Evolutionary conservation across 37 sponge, comb jelly and placozoan species (phyloP), one percentile per base, ranked within the genome.

Genomic region (Spongilla lacustris): DNA sequence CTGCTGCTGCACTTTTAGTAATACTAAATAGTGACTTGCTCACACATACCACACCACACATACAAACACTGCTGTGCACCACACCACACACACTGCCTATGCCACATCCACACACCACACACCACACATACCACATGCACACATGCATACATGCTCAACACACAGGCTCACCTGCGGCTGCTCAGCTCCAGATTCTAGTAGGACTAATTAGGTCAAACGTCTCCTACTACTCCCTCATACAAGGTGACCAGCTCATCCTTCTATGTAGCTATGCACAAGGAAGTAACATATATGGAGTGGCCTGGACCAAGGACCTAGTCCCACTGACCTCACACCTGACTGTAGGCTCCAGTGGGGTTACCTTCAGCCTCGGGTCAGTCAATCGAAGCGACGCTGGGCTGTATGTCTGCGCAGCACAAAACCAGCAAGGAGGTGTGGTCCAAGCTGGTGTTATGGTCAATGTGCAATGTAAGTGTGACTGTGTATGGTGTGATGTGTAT

Each of bases 401-500:
- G 26, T 87, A 80, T 22, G 72, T 31, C 48, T 78, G 82, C 67
- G 69, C 85, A 74, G 90, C 80, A 0, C 11, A 77, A 50, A 81
- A 80, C 58, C 71, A 58, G 58, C 58, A 58, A n/a, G 80, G 77
- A 28, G 85, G 80, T 0, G 50, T 73, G 58, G 30, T 28, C 22
- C 50, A 75, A 4, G n/a, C 79, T 21, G 25, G 66, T 6, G 75
- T 89, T 36, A 80, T 75, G 10, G 69, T 89, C 38, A 68, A 81
- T 28, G 81, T 89, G 26, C 49, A 84, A 73, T 83, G 89, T 89
- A 31, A 68, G 80, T 38, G 28, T 5, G 29, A 10, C 8, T 46
- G 46, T 46, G 46, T 46, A 8, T 46, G 46, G n/a, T n/a, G n/a
- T n/a, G n/a, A n/a, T 46, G 46, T 46, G 46, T 46, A 8, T 46